phyloP scores from a whole-genome alignment of 2,888 invertebrate species.

The Ormia ochracea region DNA sequence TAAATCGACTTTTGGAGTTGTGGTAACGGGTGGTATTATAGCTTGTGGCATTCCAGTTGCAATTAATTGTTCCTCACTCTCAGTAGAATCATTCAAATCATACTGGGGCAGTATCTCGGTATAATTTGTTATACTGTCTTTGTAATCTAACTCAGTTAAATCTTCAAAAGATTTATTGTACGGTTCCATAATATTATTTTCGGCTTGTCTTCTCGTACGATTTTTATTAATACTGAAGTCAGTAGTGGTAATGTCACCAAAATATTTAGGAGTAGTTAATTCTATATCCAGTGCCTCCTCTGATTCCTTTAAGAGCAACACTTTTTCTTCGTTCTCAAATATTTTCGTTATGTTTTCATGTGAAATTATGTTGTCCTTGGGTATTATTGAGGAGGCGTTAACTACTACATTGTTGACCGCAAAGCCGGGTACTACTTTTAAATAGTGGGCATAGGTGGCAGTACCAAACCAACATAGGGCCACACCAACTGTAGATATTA shows the following conservation, averaged over 20 bases:
- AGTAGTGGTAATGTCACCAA: slow-evolving; percentile 54
- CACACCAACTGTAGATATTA: slow-evolving; percentile 83
- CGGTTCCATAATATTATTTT: slow-evolving; percentile 26
- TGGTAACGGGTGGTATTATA: neutral
- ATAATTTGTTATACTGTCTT: slow-evolving; percentile 40
- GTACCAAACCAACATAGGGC: slow-evolving; percentile 81
- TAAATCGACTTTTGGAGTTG: slow-evolving; percentile 7
- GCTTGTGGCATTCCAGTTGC: slow-evolving; percentile 8
- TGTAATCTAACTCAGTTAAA: slow-evolving; percentile 51
- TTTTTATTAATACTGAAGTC: slow-evolving; percentile 46
- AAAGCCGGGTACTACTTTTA: slow-evolving; percentile 75
- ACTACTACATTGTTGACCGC: slow-evolving; percentile 75
- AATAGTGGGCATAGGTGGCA: slow-evolving; percentile 75
- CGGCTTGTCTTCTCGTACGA: slow-evolving; percentile 66
- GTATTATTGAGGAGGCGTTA: slow-evolving; percentile 73
- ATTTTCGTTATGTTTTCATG: slow-evolving; percentile 74
- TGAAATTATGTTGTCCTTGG: slow-evolving; percentile 72
- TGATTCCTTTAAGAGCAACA: slow-evolving; percentile 57
- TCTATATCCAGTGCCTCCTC: neutral
- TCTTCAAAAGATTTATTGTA: slow-evolving; percentile 64
- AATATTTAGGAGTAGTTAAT: slow-evolving; percentile 12
- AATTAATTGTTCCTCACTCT: slow-evolving; percentile 21
- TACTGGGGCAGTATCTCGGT: slow-evolving; percentile 58
- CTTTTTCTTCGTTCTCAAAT: slow-evolving; percentile 70
- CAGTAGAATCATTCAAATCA: slow-evolving; percentile 59